These are phyloP conservation scores for Ceratoteleas bidentatus DNA, from an alignment of 1,140 invertebrate species.

Conservation along the genomic window DNA sequence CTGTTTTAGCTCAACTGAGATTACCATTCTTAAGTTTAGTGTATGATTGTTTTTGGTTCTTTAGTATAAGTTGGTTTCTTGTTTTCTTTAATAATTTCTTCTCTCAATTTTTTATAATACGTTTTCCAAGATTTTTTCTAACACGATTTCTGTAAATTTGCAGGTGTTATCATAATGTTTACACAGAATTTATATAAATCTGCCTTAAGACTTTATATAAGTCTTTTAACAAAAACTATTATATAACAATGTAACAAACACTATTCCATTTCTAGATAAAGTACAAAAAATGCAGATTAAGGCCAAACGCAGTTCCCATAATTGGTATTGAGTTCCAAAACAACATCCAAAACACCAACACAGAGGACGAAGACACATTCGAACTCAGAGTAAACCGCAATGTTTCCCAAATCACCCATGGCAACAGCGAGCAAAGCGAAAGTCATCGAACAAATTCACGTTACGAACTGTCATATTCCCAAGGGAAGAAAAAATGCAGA, in stretches of 20 bases:
- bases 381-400: slow-evolving; percentile 58
- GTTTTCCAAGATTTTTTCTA: too few relatives aligned
- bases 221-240: neutral
- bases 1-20: too few relatives aligned
- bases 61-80: too few relatives aligned
- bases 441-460: slow-evolving; percentile 11
- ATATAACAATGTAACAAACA: neutral
- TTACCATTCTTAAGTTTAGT: too few relatives aligned
- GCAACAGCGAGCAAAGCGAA: slow-evolving; percentile 13
- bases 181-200: too few relatives aligned
- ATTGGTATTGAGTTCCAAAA: slow-evolving; percentile 53
- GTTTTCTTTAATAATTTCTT: too few relatives aligned
- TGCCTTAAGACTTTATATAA: too few relatives aligned
- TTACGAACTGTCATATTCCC: slow-evolving; percentile 56
- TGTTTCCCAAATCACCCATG: slow-evolving; percentile 23
- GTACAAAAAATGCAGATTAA: slow-evolving; percentile 78
- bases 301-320: slow-evolving; percentile 74
- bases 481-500: slow-evolving; percentile 52
- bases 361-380: slow-evolving; percentile 37
- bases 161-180: too few relatives aligned
- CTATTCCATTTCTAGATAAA: slow-evolving; percentile 71
- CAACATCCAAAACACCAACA: slow-evolving; percentile 36
- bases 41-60: too few relatives aligned
- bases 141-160: too few relatives aligned
- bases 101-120: too few relatives aligned